These are phyloP conservation scores for Melanocharis versteri DNA, from an alignment of 2,113 vertebrate genomes.

Conservation along the genomic window DNA sequence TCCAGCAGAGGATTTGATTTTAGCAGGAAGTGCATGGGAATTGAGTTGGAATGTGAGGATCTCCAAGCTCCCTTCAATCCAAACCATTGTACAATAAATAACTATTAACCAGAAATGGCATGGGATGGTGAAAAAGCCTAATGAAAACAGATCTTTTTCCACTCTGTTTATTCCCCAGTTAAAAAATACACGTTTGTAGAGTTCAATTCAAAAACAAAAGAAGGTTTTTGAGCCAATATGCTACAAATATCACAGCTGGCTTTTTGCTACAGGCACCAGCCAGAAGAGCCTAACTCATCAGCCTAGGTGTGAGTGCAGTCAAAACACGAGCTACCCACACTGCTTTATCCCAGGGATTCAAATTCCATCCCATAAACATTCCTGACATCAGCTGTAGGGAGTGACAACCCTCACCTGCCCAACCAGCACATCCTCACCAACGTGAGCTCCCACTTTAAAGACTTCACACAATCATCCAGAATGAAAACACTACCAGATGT, in stretches of 20 bases:
- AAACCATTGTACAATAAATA: not conserved
- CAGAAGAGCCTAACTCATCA: not conserved
- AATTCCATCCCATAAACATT: not conserved
- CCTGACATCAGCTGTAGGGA: not conserved
- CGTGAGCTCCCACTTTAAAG: not conserved
- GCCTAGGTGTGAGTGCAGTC: not conserved
- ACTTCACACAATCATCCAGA: not conserved
- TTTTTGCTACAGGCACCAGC: not conserved
- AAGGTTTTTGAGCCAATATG: fast-evolving
- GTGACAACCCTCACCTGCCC: not conserved
- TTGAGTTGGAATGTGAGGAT: not conserved
- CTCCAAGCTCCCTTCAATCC: not conserved
- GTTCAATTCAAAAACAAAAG: not conserved
- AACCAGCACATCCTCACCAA: not conserved
- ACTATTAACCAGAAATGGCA: not conserved
- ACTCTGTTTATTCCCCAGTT: fast-evolving
- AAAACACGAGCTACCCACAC: not conserved
- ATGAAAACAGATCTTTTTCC: not conserved
- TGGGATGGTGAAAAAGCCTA: not conserved
- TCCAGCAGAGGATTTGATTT: not conserved
- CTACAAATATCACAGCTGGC: not conserved
- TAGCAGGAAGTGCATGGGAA: not conserved
- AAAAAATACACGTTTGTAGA: fast-evolving
- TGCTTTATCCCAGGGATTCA: not conserved
- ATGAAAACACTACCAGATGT: not conserved